Base-by-base conservation (phyloP, 1,140 invertebrate species). In the Hypothenemus hampei region DNA sequence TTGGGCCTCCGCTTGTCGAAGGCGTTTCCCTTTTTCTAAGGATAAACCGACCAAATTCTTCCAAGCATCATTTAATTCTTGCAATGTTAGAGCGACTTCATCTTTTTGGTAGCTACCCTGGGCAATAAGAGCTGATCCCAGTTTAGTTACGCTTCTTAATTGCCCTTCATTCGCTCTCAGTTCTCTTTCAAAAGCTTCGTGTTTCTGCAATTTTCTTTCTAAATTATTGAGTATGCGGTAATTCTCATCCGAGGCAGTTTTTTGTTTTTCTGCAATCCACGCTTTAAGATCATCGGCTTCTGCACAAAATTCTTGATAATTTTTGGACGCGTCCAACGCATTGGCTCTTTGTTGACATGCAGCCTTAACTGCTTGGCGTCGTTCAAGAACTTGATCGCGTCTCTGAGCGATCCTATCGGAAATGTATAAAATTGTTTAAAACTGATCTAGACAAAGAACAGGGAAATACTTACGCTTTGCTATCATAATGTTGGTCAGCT, bases 111-210 rank as follows among this genome's bases (percentile, higher is more conserved):
- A 84, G 69, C 89, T 88, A 29, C 81, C 79, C 58, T 84, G 80
- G 0, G 79, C 79, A 52, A 88, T 83, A 15, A 90, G 64, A 11
- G 78, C 78, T 67, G 86, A 78, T 4, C 85, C 88, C 40, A 82
- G 74, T 65, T 89, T 91, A 58, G 92, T 93, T 3, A 95, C 86
- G 35, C 83, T 83, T 29, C 88, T 73, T 8, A 97, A 72, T 67
- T 92, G 88, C 11, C 89, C 90, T 72, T 93, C 90, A 69, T 96
- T 96, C 0, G 92, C 89, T 29, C 89, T 79, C 4, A 99, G 71
- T 69, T 99, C 97, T 15, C 94, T 78, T 67, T 98, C 93, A 69
- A 98, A 98, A 0, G 95, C 96, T 72, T 98, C 93, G 68, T 99
- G 96, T 68, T 97, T 97, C 71, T 98, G 92, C 2, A 98, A 74